Base-by-base conservation (phyloP, 2,888 invertebrate genomes). In the Drosophila monieri region DNA sequence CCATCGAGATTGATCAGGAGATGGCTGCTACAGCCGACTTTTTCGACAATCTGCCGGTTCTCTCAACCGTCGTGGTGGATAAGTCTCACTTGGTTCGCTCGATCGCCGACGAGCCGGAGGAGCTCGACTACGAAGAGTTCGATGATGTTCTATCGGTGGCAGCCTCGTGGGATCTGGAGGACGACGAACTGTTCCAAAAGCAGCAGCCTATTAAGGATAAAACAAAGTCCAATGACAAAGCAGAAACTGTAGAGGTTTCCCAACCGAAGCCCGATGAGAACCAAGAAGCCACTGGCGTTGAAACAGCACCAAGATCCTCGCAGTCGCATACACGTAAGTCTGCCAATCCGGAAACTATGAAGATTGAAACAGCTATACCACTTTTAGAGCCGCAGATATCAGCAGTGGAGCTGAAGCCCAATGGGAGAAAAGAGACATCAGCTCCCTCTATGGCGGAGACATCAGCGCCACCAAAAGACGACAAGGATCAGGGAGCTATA, bases 141-240 rank as follows among this genome's bases (percentile, higher is more conserved):
- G 59, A 52, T 8, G 81, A 83, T 55, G 48, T 44, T 0, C 27
- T 83, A 4, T 80, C 83, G 4, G 66, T 83, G 18, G 43, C 52
- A 0, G 64, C 80, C 18, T 79, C 83, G 1, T 81, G 80, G 71
- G 44, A 76, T 18, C 18, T 27, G 80, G 74, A 0, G 9, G 8
- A 10, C 21, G 30, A 30, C 8, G 30, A 30, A 10, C 9, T 30
- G 30, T 9, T 30, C 9, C 9, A 30, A 30, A 30, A 30, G 10
- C 30, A 8, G 8, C 15, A n/a, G 10, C 8, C 30, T 14, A 1
- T n/a, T 2, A 41, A 18, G n/a, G 3, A 4, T 6, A 4, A 14
- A 30, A 3, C 14, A 6, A 27, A 27, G 9, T 32, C 39, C 4
- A 44, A 23, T 23, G 5, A 23, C 21, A 23, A 23, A 23, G 21